Evolutionary conservation across 2,113 vertebrate genomes (phyloP).

Genomic region (Nesogale talazaci): DNA sequence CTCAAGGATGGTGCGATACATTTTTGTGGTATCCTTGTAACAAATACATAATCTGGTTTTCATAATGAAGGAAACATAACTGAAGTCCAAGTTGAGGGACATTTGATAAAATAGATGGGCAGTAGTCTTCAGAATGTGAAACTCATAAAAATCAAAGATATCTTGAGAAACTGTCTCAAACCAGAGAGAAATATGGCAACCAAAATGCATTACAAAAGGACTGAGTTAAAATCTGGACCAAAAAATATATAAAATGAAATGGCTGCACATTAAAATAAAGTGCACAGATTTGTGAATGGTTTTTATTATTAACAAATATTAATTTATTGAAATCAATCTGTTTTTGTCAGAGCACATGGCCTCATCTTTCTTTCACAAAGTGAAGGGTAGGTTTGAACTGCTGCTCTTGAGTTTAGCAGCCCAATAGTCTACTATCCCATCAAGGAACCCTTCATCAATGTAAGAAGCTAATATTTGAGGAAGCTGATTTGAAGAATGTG

Average conservation of each 20-base stretch:
- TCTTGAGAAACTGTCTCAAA: background rate
- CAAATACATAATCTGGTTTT: background rate
- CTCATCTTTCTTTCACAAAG: too few relatives aligned
- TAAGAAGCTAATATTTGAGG: background rate
- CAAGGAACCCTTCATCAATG: too few relatives aligned
- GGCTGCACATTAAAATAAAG: background rate
- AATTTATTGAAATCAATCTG: background rate
- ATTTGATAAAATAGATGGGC: background rate
- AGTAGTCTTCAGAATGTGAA: background rate
- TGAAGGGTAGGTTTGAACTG: too few relatives aligned
- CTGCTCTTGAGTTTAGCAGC: too few relatives aligned
- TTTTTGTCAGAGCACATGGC: too few relatives aligned
- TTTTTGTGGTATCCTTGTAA: background rate
- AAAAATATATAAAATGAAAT: background rate
- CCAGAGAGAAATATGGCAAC: background rate
- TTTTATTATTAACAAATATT: background rate
- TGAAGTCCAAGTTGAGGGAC: background rate
- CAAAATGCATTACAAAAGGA: background rate
- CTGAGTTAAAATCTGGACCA: background rate
- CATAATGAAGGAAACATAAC: background rate
- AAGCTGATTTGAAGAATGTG: background rate
- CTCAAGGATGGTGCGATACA: background rate
- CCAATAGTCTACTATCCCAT: too few relatives aligned
- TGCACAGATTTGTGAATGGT: background rate
- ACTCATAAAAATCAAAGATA: slow-evolving; percentile 20